phyloP scores from a whole-genome alignment of 1,140 invertebrate species.

The Bombus superbus region DNA sequence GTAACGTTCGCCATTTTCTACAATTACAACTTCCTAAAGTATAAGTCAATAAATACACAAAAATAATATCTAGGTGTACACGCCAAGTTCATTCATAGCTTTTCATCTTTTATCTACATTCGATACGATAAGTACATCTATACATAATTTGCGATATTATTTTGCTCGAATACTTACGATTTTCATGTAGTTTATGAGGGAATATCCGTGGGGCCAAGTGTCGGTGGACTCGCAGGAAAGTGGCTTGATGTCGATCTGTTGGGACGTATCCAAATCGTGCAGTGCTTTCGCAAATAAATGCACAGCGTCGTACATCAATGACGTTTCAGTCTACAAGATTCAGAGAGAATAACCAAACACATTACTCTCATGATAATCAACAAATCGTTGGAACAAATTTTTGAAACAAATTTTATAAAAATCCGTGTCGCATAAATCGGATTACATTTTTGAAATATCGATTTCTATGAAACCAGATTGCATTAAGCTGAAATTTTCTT shows the following conservation, averaged over 20 bases:
- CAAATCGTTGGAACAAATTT: no score
- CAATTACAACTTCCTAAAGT: no score
- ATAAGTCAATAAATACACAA: no score
- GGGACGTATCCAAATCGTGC: slow-evolving; percentile 94
- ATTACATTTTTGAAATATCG: not conserved
- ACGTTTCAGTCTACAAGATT: slow-evolving; percentile 93
- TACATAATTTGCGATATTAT: no score
- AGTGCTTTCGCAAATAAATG: slow-evolving; percentile 96
- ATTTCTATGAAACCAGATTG: not conserved
- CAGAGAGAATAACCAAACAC: not conserved
- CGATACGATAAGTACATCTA: no score
- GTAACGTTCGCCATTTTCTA: no score
- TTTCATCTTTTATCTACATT: no score
- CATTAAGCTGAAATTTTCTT: no score
- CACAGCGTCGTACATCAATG: slow-evolving; percentile 97
- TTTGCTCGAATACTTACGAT: slow-evolving; percentile 87
- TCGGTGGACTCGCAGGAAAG: slow-evolving; percentile 95
- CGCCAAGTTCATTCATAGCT: no score
- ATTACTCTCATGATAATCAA: not conserved
- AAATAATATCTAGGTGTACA: no score
- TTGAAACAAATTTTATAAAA: not conserved
- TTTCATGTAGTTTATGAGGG: slow-evolving; percentile 98
- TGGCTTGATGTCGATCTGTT: slow-evolving; percentile 94
- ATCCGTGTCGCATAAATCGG: no score
- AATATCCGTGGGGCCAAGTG: slow-evolving; percentile 97